Evolutionary conservation across 2,888 invertebrate genomes (phyloP), one percentile per base, ranked within the genome.

Genomic region (Euplexia lucipara): DNA sequence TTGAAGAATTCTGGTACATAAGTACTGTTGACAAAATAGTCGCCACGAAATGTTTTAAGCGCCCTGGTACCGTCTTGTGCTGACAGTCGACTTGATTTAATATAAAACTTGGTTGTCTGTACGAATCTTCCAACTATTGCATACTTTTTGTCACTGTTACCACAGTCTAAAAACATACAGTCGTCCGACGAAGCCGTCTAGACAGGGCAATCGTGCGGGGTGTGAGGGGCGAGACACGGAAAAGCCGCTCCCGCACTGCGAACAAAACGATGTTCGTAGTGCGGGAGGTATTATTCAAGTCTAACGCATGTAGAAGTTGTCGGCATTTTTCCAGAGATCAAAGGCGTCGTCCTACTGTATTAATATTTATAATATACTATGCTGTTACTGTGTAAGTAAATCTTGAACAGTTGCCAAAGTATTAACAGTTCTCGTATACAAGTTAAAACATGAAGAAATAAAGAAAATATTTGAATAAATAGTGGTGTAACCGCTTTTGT

Each of bases 391-490:
- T 26, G 26, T 26, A 26, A 3, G 2, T 26, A 54, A 4, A 34
- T 5, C 14, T 2, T 9, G 8, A 32, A 39, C 3, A 22, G 20
- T n/a, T 39, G 60, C 20, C 60, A 32, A 57, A 58, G 26, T 58
- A 30, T 20, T 0, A 26, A 26, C 10, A 26, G 0, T 20, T 58
- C 18, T 58, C 35, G 18, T 37, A 30, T n/a, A 57, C 20, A 53
- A 56, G 53, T 34, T 32, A 5, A 47, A 8, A 48, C 10, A 18
- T 10, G n/a, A 34, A 16, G 3, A 26, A 26, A 26, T 26, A 41
- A 16, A 35, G 22, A 4, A 22, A 22, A 1, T n/a, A 5, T n/a
- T 54, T 5, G 10, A 8, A 8, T 20, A 20, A 48, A 32, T 1
- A 20, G 18, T 20, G n/a, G 14, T 54, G 3, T 49, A 49, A 32